Evolutionary conservation across 92 coral and sea anemone genomes (phyloP).

Genomic region (Zoanthus sociatus): DNA sequence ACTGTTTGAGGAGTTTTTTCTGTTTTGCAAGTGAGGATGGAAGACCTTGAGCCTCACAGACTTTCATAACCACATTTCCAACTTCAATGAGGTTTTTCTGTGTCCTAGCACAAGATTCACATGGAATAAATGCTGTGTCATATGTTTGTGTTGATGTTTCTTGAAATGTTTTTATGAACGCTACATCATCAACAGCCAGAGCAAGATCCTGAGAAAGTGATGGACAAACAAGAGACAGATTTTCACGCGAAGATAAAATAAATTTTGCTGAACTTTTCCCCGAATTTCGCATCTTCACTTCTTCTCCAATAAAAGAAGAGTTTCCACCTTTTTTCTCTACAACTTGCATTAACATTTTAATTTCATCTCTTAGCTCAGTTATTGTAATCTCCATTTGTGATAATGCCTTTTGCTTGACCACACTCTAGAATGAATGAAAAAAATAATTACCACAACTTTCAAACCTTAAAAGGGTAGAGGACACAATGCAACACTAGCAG

Average conservation of each 20-base stretch:
- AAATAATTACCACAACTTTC: not conserved
- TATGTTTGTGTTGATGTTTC: constrained; percentile 94
- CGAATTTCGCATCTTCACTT: constrained; percentile 60
- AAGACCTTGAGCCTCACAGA: constrained; percentile 95
- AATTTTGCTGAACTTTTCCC: constrained; percentile 86
- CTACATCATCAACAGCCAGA: constrained; percentile 85
- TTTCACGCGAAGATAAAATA: constrained; percentile 77
- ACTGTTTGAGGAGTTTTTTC: constrained; percentile 89
- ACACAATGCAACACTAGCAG: too few species aligned
- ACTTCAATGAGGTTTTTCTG: constrained; percentile 92
- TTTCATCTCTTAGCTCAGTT: constrained; percentile 83
- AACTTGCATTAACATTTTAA: constrained; percentile 75
- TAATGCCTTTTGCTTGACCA: constrained; percentile 76
- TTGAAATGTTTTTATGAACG: constrained; percentile 73
- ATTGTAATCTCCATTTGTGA: constrained; percentile 87
- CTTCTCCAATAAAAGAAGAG: constrained; percentile 65
- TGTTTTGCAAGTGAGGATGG: constrained; percentile 98
- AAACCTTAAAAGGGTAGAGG: too few species aligned
- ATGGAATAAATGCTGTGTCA: constrained; percentile 97
- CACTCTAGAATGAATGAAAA: constrained; percentile 55
- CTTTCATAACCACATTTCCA: constrained; percentile 92
- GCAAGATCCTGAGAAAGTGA: constrained; percentile 82
- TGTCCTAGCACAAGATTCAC: constrained; percentile 97
- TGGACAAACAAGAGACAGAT: constrained; percentile 72
- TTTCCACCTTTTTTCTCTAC: constrained; percentile 74